Evolutionary conservation across 2,888 invertebrate genomes (phyloP), one percentile per base, ranked within the genome.

Genomic region (Steinernema hermaphroditum): DNA sequence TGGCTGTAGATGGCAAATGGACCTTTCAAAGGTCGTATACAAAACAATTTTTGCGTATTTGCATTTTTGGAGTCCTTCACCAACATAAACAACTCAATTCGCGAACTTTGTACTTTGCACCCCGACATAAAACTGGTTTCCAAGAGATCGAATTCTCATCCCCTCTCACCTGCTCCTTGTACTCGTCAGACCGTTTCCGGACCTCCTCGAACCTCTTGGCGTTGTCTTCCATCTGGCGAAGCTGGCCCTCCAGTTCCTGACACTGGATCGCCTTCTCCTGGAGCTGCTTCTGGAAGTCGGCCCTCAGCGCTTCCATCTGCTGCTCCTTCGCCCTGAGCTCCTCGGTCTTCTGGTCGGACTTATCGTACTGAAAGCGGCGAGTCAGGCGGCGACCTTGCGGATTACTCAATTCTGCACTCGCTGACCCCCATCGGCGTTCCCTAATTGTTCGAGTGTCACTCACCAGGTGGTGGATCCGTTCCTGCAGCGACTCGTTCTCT

Each of bases 381-480:
- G 27, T 54, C 54, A 54, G 54, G 22, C 62, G 34, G 12, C 27
- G 62, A 62, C 62, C 62, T 62, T 62, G 62, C 32, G 32, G 62
- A 8, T 29, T 29, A 62, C 29, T 32, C 34, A 62, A 32, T 50
- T 22, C 32, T 54, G 46, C 46, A 46, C 54, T 54, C 49, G 6
- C 6, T 49, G 49, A 49, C 19, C 49, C 49, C 12, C 19, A 19
- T 49, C 54, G 22, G 24, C 27, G 12, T 4, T 34, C 37, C 16
- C 62, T 29, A 62, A 62, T 62, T 62, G 27, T 32, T 27, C 54
- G 27, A 19, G 19, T 27, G 54, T 27, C n/a, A 62, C 62, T 62
- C 62, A 62, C 62, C 62, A 62, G 29, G 62, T 62, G 62, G 27
- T 62, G 62, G 62, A 62, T 62, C 32, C 62, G 62, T 32, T 62